Evolutionary conservation across 2,797 vertebrate species (phyloP).

Genomic region (Bufotes viridis): DNA sequence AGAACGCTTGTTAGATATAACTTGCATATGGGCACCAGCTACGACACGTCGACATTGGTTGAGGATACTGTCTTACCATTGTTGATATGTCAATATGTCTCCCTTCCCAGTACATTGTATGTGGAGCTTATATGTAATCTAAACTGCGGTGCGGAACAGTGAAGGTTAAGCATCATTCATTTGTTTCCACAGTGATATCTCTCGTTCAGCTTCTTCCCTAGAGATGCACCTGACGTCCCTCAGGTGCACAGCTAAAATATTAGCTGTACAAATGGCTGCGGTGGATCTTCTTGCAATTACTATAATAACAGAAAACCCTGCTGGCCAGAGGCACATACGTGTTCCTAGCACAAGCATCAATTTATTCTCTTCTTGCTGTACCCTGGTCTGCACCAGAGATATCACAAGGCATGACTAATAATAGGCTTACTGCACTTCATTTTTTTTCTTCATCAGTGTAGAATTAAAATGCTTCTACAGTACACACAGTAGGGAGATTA

Average conservation of each 20-base stretch:
- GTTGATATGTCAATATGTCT: background rate
- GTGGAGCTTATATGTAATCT: background rate
- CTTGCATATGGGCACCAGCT: background rate
- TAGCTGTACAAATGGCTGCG: constrained; percentile 48
- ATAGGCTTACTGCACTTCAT: constrained; percentile 21
- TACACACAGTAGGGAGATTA: constrained; percentile 15
- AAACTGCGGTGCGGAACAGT: constrained; percentile 8
- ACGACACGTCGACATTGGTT: background rate
- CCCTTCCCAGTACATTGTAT: background rate
- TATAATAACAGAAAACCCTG: constrained; percentile 46
- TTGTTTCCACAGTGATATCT: constrained; percentile 57
- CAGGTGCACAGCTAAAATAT: constrained; percentile 55
- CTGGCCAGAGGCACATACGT: constrained; percentile 14
- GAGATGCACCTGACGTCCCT: constrained; percentile 46
- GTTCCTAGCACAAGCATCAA: constrained; percentile 9
- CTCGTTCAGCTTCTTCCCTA: constrained; percentile 32
- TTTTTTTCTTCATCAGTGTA: constrained; percentile 1
- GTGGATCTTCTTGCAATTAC: constrained; percentile 55
- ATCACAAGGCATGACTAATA: constrained; percentile 25
- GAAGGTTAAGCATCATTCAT: constrained; percentile 43
- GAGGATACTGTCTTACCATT: background rate
- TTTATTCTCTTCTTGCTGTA: constrained; percentile 14
- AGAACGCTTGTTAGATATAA: background rate
- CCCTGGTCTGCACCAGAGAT: background rate
- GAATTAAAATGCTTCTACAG: constrained; percentile 3